Percentiles rank a stretch among this genome's conserved stretches.
Conservation (phyloP, 2,888 invertebrate genomes). For the Crematogaster levior region DNA sequence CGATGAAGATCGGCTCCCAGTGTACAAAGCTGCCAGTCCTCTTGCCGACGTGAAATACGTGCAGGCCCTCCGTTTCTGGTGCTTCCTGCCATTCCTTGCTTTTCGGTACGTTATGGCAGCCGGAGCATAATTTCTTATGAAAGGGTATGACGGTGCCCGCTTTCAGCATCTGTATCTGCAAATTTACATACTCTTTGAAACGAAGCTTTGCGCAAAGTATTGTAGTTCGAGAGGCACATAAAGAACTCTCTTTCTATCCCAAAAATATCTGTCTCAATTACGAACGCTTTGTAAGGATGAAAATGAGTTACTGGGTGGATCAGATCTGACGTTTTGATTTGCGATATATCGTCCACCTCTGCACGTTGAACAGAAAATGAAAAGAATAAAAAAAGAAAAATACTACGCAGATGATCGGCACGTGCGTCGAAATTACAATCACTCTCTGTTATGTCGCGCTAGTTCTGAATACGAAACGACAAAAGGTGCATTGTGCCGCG, state of each 20-base stretch:
- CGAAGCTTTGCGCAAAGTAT: background rate
- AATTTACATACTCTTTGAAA: conserved; percentile 20
- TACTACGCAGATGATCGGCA: background rate
- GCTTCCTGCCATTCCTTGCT: conserved; percentile 94
- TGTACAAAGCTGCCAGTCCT: conserved; percentile 92
- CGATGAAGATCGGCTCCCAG: conserved; percentile 98
- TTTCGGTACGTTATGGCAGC: conserved; percentile 95
- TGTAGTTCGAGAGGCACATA: background rate
- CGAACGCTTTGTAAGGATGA: background rate
- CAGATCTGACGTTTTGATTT: background rate
- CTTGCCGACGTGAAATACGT: conserved; percentile 94
- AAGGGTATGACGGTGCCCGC: conserved; percentile 95
- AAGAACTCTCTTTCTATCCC: background rate
- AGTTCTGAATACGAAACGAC: conserved; percentile 27
- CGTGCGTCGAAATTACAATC: conserved; percentile 34
- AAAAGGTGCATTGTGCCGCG: conserved; percentile 46
- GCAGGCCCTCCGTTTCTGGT: conserved; percentile 90
- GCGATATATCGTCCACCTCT: background rate
- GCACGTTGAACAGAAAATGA: background rate
- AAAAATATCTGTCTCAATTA: background rate
- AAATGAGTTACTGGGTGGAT: background rate
- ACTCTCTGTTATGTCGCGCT: conserved; percentile 21
- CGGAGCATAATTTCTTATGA: conserved; percentile 95
- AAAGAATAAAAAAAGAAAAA: conserved; percentile 5
- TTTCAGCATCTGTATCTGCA: conserved; percentile 89